Base-by-base conservation (phyloP, 23 tunicate species). In the Trididemnum nubilum region DNA sequence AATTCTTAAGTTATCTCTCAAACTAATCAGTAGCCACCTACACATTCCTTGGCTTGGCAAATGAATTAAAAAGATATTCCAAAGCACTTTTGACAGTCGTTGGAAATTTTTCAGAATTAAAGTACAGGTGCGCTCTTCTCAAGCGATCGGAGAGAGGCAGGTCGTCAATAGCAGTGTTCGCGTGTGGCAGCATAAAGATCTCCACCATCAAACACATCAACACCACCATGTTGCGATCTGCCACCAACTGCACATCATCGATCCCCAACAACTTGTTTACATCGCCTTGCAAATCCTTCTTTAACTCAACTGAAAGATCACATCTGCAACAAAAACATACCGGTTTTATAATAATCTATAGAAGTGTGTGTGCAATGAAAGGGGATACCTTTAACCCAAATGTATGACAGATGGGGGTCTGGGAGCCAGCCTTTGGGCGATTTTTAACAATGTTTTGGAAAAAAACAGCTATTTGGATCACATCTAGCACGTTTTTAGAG, bases 151-250 rank as follows among this genome's bases (percentile, higher is more conserved):
- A 35, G 30, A 85, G 49, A 7, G 77, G 38, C 2, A 52, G 21
- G 0, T 39, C 21, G 22, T 25, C 37, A 1, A 19, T 61, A 25
- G 22, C 7, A 28, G 29, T 33, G 12, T 85, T 49, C 34, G 74
- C 30, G 35, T 85, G 74, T 7, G 80, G 65, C 1, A 85, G 37
- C 31, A 85, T 51, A 44, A 61, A 91, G 51, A 91, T 65, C 76
- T 91, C 97, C 21, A 81, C 39, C 34, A 59, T 81, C 58, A 91
- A 57, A 33, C 97, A 91, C 12, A 85, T 36, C 27, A 85, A 76
- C 25, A 82, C 30, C 23, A 82, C 33, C 75, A 85, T 69, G 51
- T 85, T 81, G 19, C 54, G 36, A 83, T 90, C 96, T 2, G 90
- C 64, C 34, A 63, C 30, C 0, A 70, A 1, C 2, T 85, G 72